Base-by-base conservation (phyloP, 2,113 vertebrate genomes). In the Ondatra zibethicus region DNA sequence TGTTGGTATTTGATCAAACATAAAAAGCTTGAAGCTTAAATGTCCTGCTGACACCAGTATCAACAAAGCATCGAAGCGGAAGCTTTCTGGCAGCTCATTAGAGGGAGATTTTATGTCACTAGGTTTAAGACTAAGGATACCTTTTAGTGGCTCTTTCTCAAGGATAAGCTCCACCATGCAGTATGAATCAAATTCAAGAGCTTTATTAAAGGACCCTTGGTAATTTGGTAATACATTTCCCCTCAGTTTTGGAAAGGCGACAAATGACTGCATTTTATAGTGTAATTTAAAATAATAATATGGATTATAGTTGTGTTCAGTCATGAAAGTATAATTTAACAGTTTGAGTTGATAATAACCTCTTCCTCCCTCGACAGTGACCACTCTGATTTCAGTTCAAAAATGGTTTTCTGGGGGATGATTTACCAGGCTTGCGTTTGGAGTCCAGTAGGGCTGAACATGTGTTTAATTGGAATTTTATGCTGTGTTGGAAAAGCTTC, bases 281-380 rank as follows among this genome's bases (percentile, higher is more conserved):
- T 97, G 96, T 88, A 98, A 98, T 98, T 97, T 96, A 97, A 96
- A 97, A 98, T 97, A 97, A 97, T 97, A 98, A 97, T 96, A 97
- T 95, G 89, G 92, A 97, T 98, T 94, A 94, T 31, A 92, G 92
- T 97, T 96, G 97, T 96, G 89, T 98, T 97, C 94, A 96, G 85
- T 97, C 96, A 96, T 96, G 97, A 97, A 98, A 97, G 87, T 93
- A 94, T 96, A 97, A 97, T 98, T 98, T 96, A 98, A 97, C 93
- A 96, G 72, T 96, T 89, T 96, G 82, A 68, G 86, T 39, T 93
- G 93, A 88, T 94, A 95, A 94, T 97, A 97, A 95, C 81, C 85
- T 42, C 65, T 72, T 65, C 50, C 61, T 50, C 68, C 88, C 92
- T 96, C 33, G 63, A 85, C 36, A 93, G 65, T 88, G 96, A 97